Evolutionary conservation across 1,140 invertebrate genomes (phyloP), one percentile per base, ranked within the genome.

Genomic region (Drosophila tani): DNA sequence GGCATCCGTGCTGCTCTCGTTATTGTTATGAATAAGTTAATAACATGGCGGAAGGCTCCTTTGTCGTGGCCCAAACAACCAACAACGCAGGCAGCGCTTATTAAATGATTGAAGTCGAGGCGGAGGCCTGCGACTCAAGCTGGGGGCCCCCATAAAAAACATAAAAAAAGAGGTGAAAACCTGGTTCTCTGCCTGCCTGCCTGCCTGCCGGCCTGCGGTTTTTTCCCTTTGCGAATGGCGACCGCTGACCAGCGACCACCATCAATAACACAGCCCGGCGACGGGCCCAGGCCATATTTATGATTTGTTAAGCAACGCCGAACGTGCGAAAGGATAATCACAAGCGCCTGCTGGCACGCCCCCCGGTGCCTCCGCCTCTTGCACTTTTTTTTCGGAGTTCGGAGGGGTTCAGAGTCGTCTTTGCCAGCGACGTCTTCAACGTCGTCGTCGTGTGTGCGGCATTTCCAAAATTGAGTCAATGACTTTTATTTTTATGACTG

Each of bases 11-110:
- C 53, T 60, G 53, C 55, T 74, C 68, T 73, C 67, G 53, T 73
- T 73, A 73, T 73, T 92, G 84, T 92, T 92, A 92, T 91, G 88
- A 91, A 92, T 92, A 92, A 92, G 91, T 92, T 92, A 92, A 92
- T 92, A 92, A 91, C 76, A 92, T 86, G 87, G 91, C 91, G 91
- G 91, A 88, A 92, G 91, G 75, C 78, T 74, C 80, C 82, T 91
- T 91, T 88, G 83, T 87, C 84, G 80, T 90, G 82, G 50, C 82
- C 75, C 78, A 58, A 75, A 68, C 79, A 53, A 76, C 47, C 57
- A 55, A 55, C 62, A 62, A 51, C 43, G 57, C 81, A 63, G 65
- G 65, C 82, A 82, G 66, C 75, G 84, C 83, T 84, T 88, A 88
- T 88, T 88, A 88, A 88, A 88, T 88, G 84, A 88, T 88, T 84